Conservation (phyloP, 2,888 invertebrate species). For the Thera britannica region DNA sequence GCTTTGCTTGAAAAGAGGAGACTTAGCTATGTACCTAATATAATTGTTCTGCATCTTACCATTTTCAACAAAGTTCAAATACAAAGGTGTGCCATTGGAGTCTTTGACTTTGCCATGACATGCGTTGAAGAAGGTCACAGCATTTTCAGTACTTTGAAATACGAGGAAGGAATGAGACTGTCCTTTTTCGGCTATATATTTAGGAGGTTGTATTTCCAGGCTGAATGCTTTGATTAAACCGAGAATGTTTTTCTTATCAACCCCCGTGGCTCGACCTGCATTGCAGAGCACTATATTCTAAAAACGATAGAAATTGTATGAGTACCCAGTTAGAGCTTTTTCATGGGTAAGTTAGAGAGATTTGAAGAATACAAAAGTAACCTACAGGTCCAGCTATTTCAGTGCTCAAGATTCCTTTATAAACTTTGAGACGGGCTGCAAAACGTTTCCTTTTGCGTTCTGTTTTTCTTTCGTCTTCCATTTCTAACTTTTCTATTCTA, state of each 20-base stretch:
- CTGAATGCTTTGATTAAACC: constrained; percentile 83
- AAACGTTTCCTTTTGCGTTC: constrained; percentile 71
- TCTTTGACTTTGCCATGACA: constrained; percentile 86
- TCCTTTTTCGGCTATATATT: constrained; percentile 89
- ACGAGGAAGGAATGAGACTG: constrained; percentile 93
- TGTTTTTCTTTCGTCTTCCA: constrained; percentile 65
- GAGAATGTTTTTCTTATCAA: constrained; percentile 87
- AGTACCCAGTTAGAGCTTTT: not conserved
- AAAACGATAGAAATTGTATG: not conserved
- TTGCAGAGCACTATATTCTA: constrained; percentile 92
- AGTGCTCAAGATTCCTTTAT: constrained; percentile 63
- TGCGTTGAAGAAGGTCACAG: constrained; percentile 82
- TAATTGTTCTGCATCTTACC: constrained; percentile 66
- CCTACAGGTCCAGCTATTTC: constrained; percentile 61
- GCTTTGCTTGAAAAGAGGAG: too few relatives aligned
- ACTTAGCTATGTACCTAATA: too few relatives aligned
- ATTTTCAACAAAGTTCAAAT: constrained; percentile 86
- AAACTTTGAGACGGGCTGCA: constrained; percentile 65
- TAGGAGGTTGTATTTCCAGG: constrained; percentile 81
- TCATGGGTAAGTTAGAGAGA: not conserved
- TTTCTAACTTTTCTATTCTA: constrained; percentile 28
- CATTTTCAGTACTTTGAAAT: constrained; percentile 80
- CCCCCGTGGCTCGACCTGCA: constrained; percentile 93
- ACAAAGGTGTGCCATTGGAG: constrained; percentile 86
- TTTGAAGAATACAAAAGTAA: constrained; percentile 24